Base-by-base conservation (phyloP, 2,888 invertebrate species). In the Rhogogaster chlorosoma region DNA sequence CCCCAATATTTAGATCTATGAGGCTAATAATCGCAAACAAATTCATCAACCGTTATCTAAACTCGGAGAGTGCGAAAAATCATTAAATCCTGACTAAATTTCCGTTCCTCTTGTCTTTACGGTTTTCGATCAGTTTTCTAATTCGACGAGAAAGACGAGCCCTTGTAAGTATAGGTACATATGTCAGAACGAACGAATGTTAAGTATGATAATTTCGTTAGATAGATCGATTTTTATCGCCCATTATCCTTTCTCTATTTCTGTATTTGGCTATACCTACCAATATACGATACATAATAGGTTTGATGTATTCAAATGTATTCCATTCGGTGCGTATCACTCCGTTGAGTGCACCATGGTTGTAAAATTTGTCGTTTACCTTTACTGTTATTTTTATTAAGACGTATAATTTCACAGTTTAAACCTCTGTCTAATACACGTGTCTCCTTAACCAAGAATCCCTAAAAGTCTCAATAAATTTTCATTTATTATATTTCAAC, bases 301-400 rank as follows among this genome's bases (percentile, higher is more conserved):
- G 32, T 26, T 67, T 73, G 42, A 73, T 80, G 38, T 80, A 80
- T 80, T 61, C 80, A 80, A 80, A 80, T 80, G 80, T 80, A 80
- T 80, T 80, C 80, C 80, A 73, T 73, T 22, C 42, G 71, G 38
- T 26, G 73, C 42, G 38, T 38, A 42, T 73, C n/a, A 22, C 42
- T 36, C 9, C 61, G 32, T 32, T 67, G 67, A 67, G 67, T 32
- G 29, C 6, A 32, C 32, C 29, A 67, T 22, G 45, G 80, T 29
- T 57, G 38, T 80, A 61, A 80, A 80, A 80, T 80, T 32, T 80
- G 80, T 80, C 80, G 64, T 38, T 80, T 80, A 80, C 26, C 80
- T 64, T 32, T 80, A 80, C 80, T 80, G 80, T 80, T 83, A 70
- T 67, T 83, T 70, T 70, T 45, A 83, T 83, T 83, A 70, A 67